phyloP scores from a whole-genome alignment of 2,888 invertebrate genomes.

The Meghimatium bilineatum region DNA sequence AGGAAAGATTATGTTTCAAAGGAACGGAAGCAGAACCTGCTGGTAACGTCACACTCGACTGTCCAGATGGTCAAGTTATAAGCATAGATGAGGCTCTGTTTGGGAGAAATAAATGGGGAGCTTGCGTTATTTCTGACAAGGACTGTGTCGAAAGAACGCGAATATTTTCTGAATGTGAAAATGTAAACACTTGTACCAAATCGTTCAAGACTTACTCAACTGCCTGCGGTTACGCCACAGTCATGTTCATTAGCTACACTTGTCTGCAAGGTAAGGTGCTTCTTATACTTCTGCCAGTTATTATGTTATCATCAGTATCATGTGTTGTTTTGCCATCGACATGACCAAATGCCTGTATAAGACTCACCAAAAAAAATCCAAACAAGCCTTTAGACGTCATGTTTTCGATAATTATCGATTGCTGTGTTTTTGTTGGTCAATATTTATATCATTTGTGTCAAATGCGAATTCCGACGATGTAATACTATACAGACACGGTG shows the following conservation, averaged over 20 bases:
- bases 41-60: constrained; percentile 45
- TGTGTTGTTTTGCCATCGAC: too few relatives aligned
- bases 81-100: constrained; percentile 49
- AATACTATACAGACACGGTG: too few relatives aligned
- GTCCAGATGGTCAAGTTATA: constrained; percentile 46
- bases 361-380: too few relatives aligned
- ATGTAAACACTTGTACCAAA: constrained; percentile 46
- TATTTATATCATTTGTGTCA: too few relatives aligned
- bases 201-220: constrained; percentile 49
- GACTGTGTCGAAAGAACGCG: constrained; percentile 52
- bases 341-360: too few relatives aligned
- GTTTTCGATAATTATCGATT: too few relatives aligned
- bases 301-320: too few relatives aligned
- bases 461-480: too few relatives aligned
- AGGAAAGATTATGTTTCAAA: constrained; percentile 38
- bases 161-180: constrained; percentile 48
- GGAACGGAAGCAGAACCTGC: constrained; percentile 34
- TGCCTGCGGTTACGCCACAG: constrained; percentile 51
- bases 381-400: too few relatives aligned
- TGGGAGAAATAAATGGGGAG: constrained; percentile 50
- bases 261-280: constrained; percentile 25
- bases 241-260: constrained; percentile 48
- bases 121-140: constrained; percentile 41
- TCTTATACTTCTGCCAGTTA: too few relatives aligned
- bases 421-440: too few relatives aligned